Evolutionary conservation across 64 coral and sea anemone genomes (phyloP).

Genomic region (Pocillopora damicornis): DNA sequence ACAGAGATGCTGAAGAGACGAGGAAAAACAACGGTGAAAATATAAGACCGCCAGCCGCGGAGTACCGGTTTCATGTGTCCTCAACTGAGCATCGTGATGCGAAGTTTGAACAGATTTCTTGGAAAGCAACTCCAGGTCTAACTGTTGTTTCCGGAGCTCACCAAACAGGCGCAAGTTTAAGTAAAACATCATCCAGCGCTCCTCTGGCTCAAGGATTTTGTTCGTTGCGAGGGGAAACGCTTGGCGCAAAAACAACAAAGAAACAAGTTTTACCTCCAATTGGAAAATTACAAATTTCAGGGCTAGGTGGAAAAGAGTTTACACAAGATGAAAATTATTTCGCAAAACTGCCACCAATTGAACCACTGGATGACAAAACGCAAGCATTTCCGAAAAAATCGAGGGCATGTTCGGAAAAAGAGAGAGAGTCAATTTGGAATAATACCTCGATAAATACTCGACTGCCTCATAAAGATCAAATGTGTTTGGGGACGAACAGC

Average conservation of each 20-base stretch:
- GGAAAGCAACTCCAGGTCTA: not conserved
- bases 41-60: not conserved
- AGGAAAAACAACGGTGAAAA: not conserved
- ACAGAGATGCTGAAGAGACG: conserved; percentile 14
- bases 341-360: conserved; percentile 16
- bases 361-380: not conserved
- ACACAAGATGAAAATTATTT: not conserved
- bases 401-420: not conserved
- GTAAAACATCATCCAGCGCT: not conserved
- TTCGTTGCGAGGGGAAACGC: not conserved
- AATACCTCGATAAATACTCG: not conserved
- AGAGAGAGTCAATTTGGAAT: not conserved
- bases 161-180: not conserved
- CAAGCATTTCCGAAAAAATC: not conserved
- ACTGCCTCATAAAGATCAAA: not conserved
- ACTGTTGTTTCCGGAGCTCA: not conserved
- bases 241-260: not conserved
- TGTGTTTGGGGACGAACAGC: not conserved
- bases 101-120: not conserved
- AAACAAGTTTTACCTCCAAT: conserved; percentile 9
- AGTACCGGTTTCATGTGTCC: not conserved
- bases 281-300: not conserved
- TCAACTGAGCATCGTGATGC: not conserved
- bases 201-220: not conserved
- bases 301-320: not conserved